Evolutionary conservation across 2,797 vertebrate species (phyloP).

Genomic region (Pseudochirops corinnae): DNA sequence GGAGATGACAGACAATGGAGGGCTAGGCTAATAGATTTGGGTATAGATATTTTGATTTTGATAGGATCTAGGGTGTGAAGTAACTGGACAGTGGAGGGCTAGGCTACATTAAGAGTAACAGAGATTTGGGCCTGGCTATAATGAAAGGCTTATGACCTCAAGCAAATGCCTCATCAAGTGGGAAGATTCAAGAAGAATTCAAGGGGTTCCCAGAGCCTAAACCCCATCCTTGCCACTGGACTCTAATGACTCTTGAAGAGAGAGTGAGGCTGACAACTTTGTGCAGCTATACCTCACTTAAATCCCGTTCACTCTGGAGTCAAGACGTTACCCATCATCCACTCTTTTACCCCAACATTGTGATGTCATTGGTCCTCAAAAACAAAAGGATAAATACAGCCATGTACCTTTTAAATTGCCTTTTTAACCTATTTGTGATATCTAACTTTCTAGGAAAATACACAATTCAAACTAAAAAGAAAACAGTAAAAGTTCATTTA

Average conservation of each 20-base stretch:
- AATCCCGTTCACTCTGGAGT: not conserved
- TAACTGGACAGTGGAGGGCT: too few species aligned
- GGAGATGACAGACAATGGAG: too few species aligned
- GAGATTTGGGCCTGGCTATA: too few species aligned
- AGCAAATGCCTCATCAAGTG: too few species aligned
- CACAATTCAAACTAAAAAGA: conserved; percentile 19
- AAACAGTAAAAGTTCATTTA: not conserved
- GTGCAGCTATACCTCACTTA: not conserved
- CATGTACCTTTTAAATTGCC: not conserved
- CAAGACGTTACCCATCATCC: not conserved
- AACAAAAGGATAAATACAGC: not conserved
- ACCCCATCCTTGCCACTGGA: not conserved
- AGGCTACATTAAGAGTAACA: too few species aligned
- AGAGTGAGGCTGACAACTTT: not conserved
- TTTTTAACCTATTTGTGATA: not conserved
- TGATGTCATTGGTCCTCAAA: not conserved
- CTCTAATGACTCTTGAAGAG: not conserved
- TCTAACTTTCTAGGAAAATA: not conserved
- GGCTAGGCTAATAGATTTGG: too few species aligned
- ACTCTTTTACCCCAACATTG: not conserved
- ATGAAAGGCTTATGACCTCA: too few species aligned
- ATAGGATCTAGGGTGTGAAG: too few species aligned
- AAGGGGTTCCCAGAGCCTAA: too few species aligned
- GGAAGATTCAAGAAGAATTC: too few species aligned
- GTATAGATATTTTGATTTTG: too few species aligned